Conservation (phyloP, 2,888 invertebrate species). For the Heliconius ismenius region DNA sequence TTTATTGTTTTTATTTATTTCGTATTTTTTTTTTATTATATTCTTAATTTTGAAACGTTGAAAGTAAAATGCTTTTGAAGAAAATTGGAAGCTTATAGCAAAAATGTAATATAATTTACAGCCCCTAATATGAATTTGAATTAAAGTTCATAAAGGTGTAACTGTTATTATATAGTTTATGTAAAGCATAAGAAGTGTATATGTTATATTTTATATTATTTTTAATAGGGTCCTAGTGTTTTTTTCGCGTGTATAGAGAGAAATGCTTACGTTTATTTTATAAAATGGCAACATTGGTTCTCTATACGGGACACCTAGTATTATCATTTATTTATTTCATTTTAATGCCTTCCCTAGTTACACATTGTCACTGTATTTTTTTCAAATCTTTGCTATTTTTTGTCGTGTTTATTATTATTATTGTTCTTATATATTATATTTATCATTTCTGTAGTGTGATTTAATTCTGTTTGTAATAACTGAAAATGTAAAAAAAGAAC, state of each 20-base stretch:
- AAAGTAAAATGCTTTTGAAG: constrained; percentile 41
- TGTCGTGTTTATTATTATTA: constrained; percentile 70
- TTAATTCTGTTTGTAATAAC: constrained; percentile 73
- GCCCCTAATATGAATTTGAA: constrained; percentile 66
- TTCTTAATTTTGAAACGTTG: constrained; percentile 29
- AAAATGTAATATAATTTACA: constrained; percentile 71
- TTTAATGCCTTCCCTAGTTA: constrained; percentile 71
- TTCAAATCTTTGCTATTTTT: constrained; percentile 70
- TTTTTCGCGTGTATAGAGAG: constrained; percentile 43
- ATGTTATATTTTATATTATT: constrained; percentile 77
- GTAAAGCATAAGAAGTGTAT: constrained; percentile 79
- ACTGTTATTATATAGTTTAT: constrained; percentile 79
- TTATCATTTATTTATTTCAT: constrained; percentile 64
- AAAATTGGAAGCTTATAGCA: constrained; percentile 48
- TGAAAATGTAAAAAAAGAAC: constrained; percentile 66
- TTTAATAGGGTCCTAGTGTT: constrained; percentile 50
- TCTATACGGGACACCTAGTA: constrained; percentile 49
- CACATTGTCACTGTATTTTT: constrained; percentile 64
- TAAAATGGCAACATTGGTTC: constrained; percentile 41
- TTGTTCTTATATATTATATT: constrained; percentile 49
- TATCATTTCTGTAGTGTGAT: constrained; percentile 75
- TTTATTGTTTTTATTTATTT: neutral
- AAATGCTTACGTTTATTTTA: constrained; percentile 34
- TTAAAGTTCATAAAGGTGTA: constrained; percentile 75
- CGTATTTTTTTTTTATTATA: neutral